Evolutionary conservation across 2,797 vertebrate genomes (phyloP), one percentile per base, ranked within the genome.

Genomic region (Xiphorhynchus erythropygius): DNA sequence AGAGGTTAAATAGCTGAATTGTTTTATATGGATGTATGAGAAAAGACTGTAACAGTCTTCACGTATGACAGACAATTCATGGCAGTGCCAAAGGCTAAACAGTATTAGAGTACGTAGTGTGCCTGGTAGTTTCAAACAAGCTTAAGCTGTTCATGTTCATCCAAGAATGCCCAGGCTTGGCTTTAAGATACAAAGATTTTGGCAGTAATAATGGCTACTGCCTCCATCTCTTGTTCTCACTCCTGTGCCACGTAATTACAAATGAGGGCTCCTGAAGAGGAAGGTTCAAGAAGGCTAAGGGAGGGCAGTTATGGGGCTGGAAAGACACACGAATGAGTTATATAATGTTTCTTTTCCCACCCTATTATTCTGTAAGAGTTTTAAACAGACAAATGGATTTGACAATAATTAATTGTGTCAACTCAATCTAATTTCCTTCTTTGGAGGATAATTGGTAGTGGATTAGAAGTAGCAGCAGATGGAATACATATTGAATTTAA

Each of bases 371-470:
- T 69, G 11, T 68, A 84, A 49, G 57, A 64, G 64, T 88, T 94
- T 90, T 71, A 91, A 94, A 86, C 35, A 81, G 65, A 16, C 73
- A 88, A 90, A 86, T 71, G 32, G 55, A 91, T 91, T 94, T 93
- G 57, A 94, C 73, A 90, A 69, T 42, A 94, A 93, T 84, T 91
- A 96, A 91, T 86, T 86, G 50, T 55, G 46, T 73, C 76, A 86
- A 85, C 83, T 91, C 91, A 85, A 91, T 93, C 30, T 84, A 24
- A 88, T 94, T 90, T 90, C 42, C 46, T 90, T 47, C 82, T 65
- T 65, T 73, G n/a, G 53, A 86, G 39, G 39, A 50, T 90, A 95
- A 94, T 37, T 86, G 85, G 57, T 80, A 89, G 60, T 83, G 68
- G 71, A 28, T 84, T 92, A 94, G 79, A 87, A 85, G 79, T 13